Percentiles rank a stretch among this genome's conserved stretches.
Evolutionary conservation across 2,888 invertebrate genomes (phyloP).

Genomic region (Melanargia galathea): DNA sequence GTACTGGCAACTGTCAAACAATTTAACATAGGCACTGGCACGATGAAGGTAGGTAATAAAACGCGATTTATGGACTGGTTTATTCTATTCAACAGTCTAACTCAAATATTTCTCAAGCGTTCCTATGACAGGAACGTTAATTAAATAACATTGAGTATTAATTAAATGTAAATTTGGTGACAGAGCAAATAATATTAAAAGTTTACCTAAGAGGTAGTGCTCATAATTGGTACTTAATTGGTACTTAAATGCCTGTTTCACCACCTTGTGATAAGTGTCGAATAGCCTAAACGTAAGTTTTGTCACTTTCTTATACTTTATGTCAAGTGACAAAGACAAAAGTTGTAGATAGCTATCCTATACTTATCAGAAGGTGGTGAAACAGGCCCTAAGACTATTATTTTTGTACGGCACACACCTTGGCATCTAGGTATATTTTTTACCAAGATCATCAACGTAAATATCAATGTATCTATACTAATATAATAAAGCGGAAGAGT

Average conservation of each 20-base stretch:
- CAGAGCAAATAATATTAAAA: constrained; percentile 6
- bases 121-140: constrained; percentile 27
- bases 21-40: constrained; percentile 34
- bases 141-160: constrained; percentile 20
- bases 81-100: constrained; percentile 39
- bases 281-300: no score
- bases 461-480: no score
- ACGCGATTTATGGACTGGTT: constrained; percentile 42
- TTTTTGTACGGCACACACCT: background rate
- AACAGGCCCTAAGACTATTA: no score
- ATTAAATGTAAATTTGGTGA: constrained; percentile 16
- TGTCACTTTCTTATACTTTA: no score
- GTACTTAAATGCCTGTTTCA: no score
- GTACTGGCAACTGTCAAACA: constrained; percentile 35
- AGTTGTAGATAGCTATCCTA: no score
- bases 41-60: constrained; percentile 38
- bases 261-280: no score
- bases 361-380: no score
- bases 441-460: no score
- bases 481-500: no score
- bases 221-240: background rate
- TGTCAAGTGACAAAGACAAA: no score
- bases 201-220: background rate
- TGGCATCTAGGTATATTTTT: no score
- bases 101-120: constrained; percentile 29